A percentile compares a stretch with the other conserved stretches of the same genome.
Conservation (phyloP, 2,113 vertebrate genomes). For the Lepus europaeus region DNA sequence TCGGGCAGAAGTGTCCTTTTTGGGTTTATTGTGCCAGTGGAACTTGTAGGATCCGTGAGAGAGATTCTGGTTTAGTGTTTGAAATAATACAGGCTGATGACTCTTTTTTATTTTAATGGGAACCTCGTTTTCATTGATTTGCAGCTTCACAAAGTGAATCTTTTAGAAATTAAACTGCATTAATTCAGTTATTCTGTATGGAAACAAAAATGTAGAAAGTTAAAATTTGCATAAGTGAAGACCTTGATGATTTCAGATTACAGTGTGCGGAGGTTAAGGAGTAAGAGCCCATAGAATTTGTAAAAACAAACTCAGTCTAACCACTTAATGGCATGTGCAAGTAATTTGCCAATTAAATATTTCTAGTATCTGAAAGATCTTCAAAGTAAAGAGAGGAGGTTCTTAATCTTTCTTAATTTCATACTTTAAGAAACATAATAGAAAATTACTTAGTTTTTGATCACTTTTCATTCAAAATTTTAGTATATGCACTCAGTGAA, state of each 20-base stretch:
- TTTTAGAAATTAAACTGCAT: conserved; percentile 68
- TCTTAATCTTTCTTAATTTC: conserved; percentile 81
- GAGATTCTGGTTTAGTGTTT: conserved; percentile 58
- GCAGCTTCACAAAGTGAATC: conserved; percentile 70
- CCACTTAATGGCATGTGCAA: conserved; percentile 79
- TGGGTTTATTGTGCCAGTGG: conserved; percentile 76
- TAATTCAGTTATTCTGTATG: conserved; percentile 81
- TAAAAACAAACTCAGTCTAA: conserved; percentile 78
- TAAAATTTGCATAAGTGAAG: conserved; percentile 78
- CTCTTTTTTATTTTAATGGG: conserved; percentile 74
- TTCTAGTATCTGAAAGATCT: conserved; percentile 78
- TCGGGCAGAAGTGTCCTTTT: conserved; percentile 61
- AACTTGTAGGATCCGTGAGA: conserved; percentile 64
- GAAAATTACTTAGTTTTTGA: conserved; percentile 77
- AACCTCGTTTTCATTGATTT: conserved; percentile 77
- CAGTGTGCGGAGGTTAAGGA: conserved; percentile 66
- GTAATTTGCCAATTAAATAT: conserved; percentile 82
- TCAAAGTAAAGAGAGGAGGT: conserved; percentile 75
- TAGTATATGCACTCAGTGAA: conserved; percentile 82
- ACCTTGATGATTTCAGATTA: conserved; percentile 82
- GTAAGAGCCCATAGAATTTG: conserved; percentile 76
- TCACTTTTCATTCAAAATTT: conserved; percentile 83
- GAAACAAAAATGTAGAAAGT: conserved; percentile 78
- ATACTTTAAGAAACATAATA: conserved; percentile 78
- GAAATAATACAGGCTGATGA: conserved; percentile 76